A percentile compares a stretch with the other conserved stretches of the same genome.
These are phyloP conservation scores for Chymomyza fuscimana DNA, from an alignment of 2,888 invertebrate genomes.

Conservation along the genomic window DNA sequence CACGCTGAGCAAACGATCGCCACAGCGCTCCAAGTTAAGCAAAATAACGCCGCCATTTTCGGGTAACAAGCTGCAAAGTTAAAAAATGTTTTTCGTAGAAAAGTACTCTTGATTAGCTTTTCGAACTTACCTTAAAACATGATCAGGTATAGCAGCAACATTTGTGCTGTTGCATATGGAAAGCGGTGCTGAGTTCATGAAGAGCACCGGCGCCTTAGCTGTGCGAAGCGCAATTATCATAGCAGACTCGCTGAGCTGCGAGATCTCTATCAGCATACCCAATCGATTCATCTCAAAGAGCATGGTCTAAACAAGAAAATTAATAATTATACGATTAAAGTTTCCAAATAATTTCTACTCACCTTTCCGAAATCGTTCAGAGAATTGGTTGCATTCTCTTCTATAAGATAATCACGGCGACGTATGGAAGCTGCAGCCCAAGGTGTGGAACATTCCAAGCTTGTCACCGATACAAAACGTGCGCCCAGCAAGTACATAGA, in stretches of 20 bases:
- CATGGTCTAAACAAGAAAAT: constrained; percentile 80
- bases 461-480: constrained; percentile 84
- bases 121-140: constrained; percentile 82
- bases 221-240: constrained; percentile 83
- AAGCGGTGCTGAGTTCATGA: constrained; percentile 84
- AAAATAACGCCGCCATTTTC: constrained; percentile 84
- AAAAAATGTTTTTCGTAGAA: not conserved
- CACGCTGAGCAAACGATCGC: constrained; percentile 77
- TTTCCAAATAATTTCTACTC: constrained; percentile 3
- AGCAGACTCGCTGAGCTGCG: constrained; percentile 83
- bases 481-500: constrained; percentile 85
- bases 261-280: constrained; percentile 86
- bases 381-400: constrained; percentile 78
- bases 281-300: constrained; percentile 85
- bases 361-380: constrained; percentile 80
- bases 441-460: constrained; percentile 84
- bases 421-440: constrained; percentile 81
- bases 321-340: not conserved
- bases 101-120: not conserved
- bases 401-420: constrained; percentile 73
- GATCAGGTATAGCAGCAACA: constrained; percentile 90
- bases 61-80: constrained; percentile 69
- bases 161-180: constrained; percentile 85
- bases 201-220: constrained; percentile 84
- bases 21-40: constrained; percentile 82